These are phyloP conservation scores for Lepetodrilus schrolli DNA, from an alignment of 2,888 invertebrate species.

Conservation along the genomic window DNA sequence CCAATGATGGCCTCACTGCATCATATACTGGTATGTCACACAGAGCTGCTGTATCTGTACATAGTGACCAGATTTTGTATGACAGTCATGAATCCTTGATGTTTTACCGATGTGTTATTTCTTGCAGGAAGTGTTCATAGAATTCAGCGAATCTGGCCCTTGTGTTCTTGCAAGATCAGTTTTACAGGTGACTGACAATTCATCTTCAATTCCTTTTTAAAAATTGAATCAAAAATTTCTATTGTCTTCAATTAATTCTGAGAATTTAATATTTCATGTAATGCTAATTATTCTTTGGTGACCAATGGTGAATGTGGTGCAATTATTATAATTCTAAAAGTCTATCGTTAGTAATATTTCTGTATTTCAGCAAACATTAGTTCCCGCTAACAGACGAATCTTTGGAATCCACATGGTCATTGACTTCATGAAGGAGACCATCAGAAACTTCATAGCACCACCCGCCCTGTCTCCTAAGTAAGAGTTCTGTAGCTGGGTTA, in stretches of 20 bases:
- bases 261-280: too few species aligned
- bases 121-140: conserved; percentile 89
- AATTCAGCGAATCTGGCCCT: conserved; percentile 90
- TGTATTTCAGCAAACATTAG: conserved; percentile 68
- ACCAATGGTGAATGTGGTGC: too few species aligned
- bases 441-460: conserved; percentile 90
- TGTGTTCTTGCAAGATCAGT: conserved; percentile 94
- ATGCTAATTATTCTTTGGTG: too few species aligned
- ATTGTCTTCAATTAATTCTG: too few species aligned
- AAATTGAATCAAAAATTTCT: too few species aligned
- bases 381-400: conserved; percentile 74
- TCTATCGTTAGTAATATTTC: not conserved
- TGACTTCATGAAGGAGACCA: conserved; percentile 90
- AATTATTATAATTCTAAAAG: not conserved
- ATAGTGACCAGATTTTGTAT: not conserved
- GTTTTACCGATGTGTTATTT: not conserved
- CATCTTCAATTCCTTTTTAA: too few species aligned
- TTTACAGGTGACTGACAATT: too few species aligned
- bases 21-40: conserved; percentile 63
- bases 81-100: not conserved
- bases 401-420: conserved; percentile 81
- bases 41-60: not conserved
- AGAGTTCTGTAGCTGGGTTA: too few species aligned
- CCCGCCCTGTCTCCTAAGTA: conserved; percentile 86
- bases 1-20: conserved; percentile 68